Base-by-base conservation (phyloP, 2,797 vertebrate species). In the Lacerta viridis region DNA sequence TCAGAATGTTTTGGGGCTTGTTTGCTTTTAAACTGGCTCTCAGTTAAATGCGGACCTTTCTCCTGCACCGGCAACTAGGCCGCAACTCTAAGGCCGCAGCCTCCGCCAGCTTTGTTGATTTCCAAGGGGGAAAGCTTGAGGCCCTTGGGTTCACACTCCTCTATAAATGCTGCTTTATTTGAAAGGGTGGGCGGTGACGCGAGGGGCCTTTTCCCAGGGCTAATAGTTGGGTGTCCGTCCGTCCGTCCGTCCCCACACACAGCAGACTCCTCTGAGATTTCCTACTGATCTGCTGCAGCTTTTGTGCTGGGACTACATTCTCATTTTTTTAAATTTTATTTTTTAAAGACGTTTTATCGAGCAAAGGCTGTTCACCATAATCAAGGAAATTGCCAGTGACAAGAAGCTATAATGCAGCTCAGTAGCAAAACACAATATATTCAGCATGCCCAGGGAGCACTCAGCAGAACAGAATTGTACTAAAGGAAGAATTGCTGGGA, bases 11-110 rank as follows among this genome's bases (percentile, higher is more conserved):
- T 55, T 55, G 50, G 50, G 50, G 50, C 92, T 90, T 80, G 64
- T 71, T 90, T 33, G 41, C 36, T 78, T 3, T 83, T 43, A 36
- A 64, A 55, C 50, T 20, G 64, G 39, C 46, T n/a, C 81, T 94
- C 46, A 64, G 36, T 84, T 90, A 91, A 82, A 66, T 5, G 83
- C 88, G 92, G 87, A 77, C 18, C 85, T 8, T 94, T 92, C 46
- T 93, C 88, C 92, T 88, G 18, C 11, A 20, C 18, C 55, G 64
- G 74, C 87, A 50, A 83, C 41, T 41, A 81, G 74, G 50, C 55
- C 78, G 39, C 7, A 36, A 5, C 29, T 74, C 27, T 87, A 69
- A 81, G 66, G 66, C 78, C 43, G 78, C 33, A 87, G 68, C 13
- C 17, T 50, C 55, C n/a, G 7, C 20, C 84, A 88, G 33, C 23